These are phyloP conservation scores for Epinephelus fuscoguttatus DNA, from an alignment of 2,113 vertebrate species.

Conservation along the genomic window DNA sequence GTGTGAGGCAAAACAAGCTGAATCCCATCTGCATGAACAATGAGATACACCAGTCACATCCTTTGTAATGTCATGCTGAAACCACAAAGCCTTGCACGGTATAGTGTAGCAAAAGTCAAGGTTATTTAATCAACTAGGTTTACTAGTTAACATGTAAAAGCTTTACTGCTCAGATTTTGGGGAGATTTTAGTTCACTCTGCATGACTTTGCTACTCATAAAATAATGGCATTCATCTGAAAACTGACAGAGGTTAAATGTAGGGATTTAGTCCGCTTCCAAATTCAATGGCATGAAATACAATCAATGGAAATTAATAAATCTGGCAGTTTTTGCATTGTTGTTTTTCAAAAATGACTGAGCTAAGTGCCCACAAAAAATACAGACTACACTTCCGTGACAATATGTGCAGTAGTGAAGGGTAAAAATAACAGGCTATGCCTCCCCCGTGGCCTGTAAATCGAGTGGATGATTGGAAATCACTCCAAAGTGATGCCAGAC, in stretches of 20 bases:
- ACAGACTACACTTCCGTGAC: neutral
- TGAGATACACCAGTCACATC: slow-evolving; percentile 10
- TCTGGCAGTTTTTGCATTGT: neutral
- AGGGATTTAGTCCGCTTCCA: neutral
- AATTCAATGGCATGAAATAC: neutral
- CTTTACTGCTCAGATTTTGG: neutral
- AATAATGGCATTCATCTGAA: neutral
- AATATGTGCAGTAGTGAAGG: slow-evolving; percentile 28
- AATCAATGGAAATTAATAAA: neutral
- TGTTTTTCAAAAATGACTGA: neutral
- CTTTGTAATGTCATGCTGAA: slow-evolving; percentile 4
- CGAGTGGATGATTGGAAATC: slow-evolving; percentile 59
- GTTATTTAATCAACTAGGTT: slow-evolving; percentile 3
- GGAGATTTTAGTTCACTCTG: neutral
- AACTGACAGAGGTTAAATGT: neutral
- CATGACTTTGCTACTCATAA: neutral
- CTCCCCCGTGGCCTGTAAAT: slow-evolving; percentile 41
- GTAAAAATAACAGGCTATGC: slow-evolving; percentile 43
- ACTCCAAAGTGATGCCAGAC: slow-evolving; percentile 53
- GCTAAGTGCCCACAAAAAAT: neutral
- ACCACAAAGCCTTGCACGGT: neutral
- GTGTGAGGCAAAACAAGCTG: slow-evolving; percentile 32
- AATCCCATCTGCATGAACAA: slow-evolving; percentile 41
- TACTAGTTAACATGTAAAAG: neutral
- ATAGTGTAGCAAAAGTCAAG: neutral